Conservation (phyloP, 2,888 invertebrate genomes). For the Isoperla grammatica region DNA sequence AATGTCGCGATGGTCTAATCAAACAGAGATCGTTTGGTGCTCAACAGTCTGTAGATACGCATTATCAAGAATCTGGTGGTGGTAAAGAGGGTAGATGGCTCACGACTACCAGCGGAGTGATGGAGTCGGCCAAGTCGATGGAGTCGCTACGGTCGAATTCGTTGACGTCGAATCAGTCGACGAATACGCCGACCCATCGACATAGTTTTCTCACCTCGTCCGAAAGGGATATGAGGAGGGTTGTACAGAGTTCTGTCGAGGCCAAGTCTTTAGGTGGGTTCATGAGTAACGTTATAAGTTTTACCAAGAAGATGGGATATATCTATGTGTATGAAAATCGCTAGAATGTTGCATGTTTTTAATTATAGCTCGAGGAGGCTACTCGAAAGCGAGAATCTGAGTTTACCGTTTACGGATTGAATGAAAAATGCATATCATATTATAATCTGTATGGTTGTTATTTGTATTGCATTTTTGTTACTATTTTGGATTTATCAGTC, state of each 20-base stretch:
- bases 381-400: too few species aligned
- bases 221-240: constrained; percentile 57
- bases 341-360: too few species aligned
- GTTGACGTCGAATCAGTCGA: background rate
- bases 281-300: constrained; percentile 6
- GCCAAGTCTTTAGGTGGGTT: constrained; percentile 36
- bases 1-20: background rate
- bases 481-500: too few species aligned
- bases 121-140: constrained; percentile 49
- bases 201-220: constrained; percentile 61
- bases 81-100: constrained; percentile 25
- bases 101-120: constrained; percentile 13
- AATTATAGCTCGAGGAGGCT: too few species aligned
- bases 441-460: too few species aligned
- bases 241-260: constrained; percentile 47
- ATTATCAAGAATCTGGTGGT: constrained; percentile 18
- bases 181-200: constrained; percentile 41
- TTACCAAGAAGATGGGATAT: too few species aligned
- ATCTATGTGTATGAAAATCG: too few species aligned
- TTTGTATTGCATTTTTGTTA: too few species aligned
- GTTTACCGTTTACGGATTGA: too few species aligned
- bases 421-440: too few species aligned
- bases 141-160: constrained; percentile 55
- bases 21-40: constrained; percentile 3
- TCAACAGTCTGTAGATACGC: background rate